These are phyloP conservation scores for Acronicta aceris DNA, from an alignment of 2,888 invertebrate species.

Conservation along the genomic window DNA sequence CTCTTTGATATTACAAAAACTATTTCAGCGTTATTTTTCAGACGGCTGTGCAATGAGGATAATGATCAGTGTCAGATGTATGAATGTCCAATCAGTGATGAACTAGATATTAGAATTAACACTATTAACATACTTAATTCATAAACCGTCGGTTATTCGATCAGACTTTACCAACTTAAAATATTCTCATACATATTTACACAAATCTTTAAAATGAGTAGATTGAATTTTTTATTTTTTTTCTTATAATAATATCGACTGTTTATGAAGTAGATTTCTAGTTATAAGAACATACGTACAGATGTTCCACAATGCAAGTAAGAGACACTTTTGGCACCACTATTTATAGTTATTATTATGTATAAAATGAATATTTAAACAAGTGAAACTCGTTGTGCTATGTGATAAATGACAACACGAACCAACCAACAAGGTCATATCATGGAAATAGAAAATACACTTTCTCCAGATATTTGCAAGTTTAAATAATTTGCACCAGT, in stretches of 20 bases:
- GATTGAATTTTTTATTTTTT: conserved; percentile 32
- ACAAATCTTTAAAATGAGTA: conserved; percentile 39
- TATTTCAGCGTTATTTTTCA: conserved; percentile 84
- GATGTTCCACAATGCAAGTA: conserved; percentile 66
- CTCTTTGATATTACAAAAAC: conserved; percentile 89
- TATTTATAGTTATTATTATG: not conserved
- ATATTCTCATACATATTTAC: conserved; percentile 49
- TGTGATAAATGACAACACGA: conserved; percentile 8
- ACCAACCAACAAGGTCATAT: conserved; percentile 2
- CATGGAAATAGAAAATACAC: conserved; percentile 1
- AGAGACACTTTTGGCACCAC: conserved; percentile 26
- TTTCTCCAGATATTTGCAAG: conserved; percentile 20
- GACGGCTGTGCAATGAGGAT: conserved; percentile 88
- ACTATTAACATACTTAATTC: conserved; percentile 82
- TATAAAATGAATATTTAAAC: conserved; percentile 3
- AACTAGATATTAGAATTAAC: conserved; percentile 85
- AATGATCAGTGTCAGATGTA: conserved; percentile 85
- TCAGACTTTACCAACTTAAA: conserved; percentile 25
- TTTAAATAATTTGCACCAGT: conserved; percentile 9
- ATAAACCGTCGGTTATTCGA: conserved; percentile 76
- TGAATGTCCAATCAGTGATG: conserved; percentile 86
- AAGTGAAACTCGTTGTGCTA: conserved; percentile 17
- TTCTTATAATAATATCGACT: conserved; percentile 67
- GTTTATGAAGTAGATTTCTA: conserved; percentile 82
- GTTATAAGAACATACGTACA: conserved; percentile 68